Evolutionary conservation across 2,113 vertebrate species (phyloP), one percentile per base, ranked within the genome.

Genomic region (Hippoglossus stenolepis): DNA sequence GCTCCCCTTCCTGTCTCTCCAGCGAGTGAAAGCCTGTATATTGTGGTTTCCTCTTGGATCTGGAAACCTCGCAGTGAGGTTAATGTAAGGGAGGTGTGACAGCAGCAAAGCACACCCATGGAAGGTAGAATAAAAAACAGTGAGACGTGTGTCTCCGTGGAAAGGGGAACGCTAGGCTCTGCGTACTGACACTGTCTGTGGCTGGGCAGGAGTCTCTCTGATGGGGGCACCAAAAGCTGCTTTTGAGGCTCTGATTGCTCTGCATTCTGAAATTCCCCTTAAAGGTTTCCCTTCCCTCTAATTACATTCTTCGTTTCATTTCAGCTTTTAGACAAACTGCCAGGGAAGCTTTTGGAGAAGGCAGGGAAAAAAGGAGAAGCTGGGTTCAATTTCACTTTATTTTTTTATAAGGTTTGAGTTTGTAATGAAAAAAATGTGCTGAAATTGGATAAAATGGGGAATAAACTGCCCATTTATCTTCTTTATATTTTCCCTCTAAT

Each of bases 271-370:
- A 93, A 91, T 92, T 89, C 79, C 90, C 88, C 86, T 87, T 86
- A 89, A 93, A 93, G 92, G 85, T 91, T 91, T 90, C 82, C 81
- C 71, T 90, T 85, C 87, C 88, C 87, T 88, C 84, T 93, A 94
- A 93, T 95, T 92, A 93, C 80, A 84, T 86, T 90, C 89, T 90
- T 90, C 83, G 77, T 93, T 93, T 93, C 88, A 91, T 91, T 90
- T 90, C 63, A 26, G 86, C 79, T 90, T 93, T 93, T 79, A 85
- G 86, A 93, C 83, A 89, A 87, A 90, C 88, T 90, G 87, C 85
- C 86, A 95, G 80, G 80, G 87, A 91, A 87, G 89, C 88, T 90
- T 90, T 90, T 86, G 74, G 85, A 91, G 76, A 90, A 76, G 67
- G 64, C 54, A 80, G 67, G 69, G 73, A 79, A 79, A 77, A 26